Evolutionary conservation across 2,888 invertebrate species (phyloP), one percentile per base, ranked within the genome.

Genomic region (Cataglyphis altisquamis): DNA sequence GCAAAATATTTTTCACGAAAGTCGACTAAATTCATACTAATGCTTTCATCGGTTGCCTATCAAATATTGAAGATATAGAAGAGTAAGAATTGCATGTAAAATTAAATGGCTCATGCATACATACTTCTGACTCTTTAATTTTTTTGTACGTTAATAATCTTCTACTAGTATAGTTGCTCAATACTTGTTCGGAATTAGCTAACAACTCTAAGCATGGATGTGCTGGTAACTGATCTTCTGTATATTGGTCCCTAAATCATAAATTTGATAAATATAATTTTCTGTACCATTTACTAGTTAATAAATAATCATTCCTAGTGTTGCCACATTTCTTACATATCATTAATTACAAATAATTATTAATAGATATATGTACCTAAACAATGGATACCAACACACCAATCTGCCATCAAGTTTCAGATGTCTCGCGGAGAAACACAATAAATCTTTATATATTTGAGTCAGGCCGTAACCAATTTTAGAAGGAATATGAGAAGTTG

Each of bases 331-430:
- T 64, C 15, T 45, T 63, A 25, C 10, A 29, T 36, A n/a, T 21
- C 45, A 45, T 48, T 48, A 48, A 48, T 48, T 48, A 52, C n/a
- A 52, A 48, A 5, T 21, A 52, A 25, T 36, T 64, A 52, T 36
- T 48, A 63, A 18, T 36, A 6, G 36, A 63, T 21, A 36, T 55
- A 8, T 12, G 93, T 93, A 97, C 97, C 98, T 97, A 87, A 97
- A 97, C 55, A 99, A 96, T 39, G 99, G 99, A 91, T 99, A 97
- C 99, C 99, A 99, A 95, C 98, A 99, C 0, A 99, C 99, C 25
- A 99, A 95, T 86, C 98, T 95, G 0, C 99, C 97, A 6, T 97
- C 96, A 6, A 97, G 87, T 89, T 95, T 96, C 81, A 99, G 96
- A 94, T 98, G 97, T 73, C 95, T 95, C 0, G 98, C 98, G 0